Evolutionary conservation across 2,888 invertebrate species (phyloP).

Genomic region (Drosophila merina): DNA sequence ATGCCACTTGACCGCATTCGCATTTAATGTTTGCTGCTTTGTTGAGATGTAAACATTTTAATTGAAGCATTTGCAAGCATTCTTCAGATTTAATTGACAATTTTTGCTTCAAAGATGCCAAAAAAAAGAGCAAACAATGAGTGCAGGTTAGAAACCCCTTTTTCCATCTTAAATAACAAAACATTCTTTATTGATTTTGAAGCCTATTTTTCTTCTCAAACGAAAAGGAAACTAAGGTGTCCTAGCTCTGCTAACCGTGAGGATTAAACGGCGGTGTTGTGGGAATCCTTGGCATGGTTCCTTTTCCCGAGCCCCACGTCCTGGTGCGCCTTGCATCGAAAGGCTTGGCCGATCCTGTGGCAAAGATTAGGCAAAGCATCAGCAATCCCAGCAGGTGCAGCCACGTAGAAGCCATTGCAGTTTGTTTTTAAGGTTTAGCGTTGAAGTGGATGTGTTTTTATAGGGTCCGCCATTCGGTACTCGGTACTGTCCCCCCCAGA

Average conservation of each 20-base stretch:
- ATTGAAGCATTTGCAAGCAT: constrained; percentile 30
- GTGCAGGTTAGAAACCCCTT: too few species aligned
- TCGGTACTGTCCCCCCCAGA: constrained; percentile 33
- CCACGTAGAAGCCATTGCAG: constrained; percentile 52
- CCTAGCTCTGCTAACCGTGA: constrained; percentile 32
- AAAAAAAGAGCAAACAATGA: too few species aligned
- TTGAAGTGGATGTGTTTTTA: constrained; percentile 32
- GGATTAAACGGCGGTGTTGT: constrained; percentile 68
- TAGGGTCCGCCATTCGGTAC: constrained; percentile 16
- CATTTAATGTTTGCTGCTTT: constrained; percentile 1
- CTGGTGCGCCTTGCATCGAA: constrained; percentile 46
- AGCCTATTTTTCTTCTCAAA: too few species aligned
- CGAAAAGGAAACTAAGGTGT: too few species aligned
- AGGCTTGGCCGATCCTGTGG: constrained; percentile 27
- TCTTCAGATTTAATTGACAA: constrained; percentile 59
- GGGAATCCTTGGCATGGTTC: constrained; percentile 31
- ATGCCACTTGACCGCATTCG: constrained; percentile 46
- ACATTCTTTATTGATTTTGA: too few species aligned
- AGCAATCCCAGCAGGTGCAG: constrained; percentile 30
- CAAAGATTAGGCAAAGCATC: constrained; percentile 28
- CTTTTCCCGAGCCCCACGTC: constrained; percentile 18
- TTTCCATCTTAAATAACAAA: too few species aligned
- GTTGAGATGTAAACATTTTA: constrained; percentile 42
- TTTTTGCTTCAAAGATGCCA: constrained; percentile 13
- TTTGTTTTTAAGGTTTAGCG: constrained; percentile 3